Evolutionary conservation across 2,797 vertebrate genomes (phyloP), one percentile per base, ranked within the genome.

Genomic region (Platalea minor): DNA sequence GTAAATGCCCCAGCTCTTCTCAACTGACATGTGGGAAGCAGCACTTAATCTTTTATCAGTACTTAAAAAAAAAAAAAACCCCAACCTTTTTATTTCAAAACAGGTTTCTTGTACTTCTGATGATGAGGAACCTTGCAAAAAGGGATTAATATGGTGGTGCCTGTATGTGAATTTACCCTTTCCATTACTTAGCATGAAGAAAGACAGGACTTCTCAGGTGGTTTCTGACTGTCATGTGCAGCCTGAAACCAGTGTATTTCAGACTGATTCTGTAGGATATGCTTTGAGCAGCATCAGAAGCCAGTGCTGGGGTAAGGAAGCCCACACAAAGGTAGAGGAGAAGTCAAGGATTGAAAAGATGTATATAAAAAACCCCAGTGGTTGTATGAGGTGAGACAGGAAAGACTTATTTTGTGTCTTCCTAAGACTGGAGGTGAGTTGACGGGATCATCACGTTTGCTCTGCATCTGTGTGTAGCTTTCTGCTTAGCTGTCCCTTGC

Each of bases 311-410:
- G 28, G 1, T 56, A 37, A 74, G 37, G 37, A 60, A 85, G n/a
- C 31, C 39, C 48, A 23, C 15, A 29, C 35, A 35, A 25, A 85
- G 41, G 28, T 18, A 43, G 39, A 61, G 17, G 35, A 70, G 41
- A 85, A 54, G 17, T 64, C 23, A 60, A 72, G 33, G 31, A 19
- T 2, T 67, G 39, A 13, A 26, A 80, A 77, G 31, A 20, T 10
- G 1, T 0, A 2, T 7, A 1, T 33, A 14, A 21, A 64, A 67
- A 51, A 25, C 4, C 33, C 7, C 31, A 28, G 4, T 11, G 18
- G 31, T 19, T 41, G 24, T 37, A 5, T 37, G 39, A 19, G 7
- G 8, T 2, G 10, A 35, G 73, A 26, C 0, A 15, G 11, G 29
- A 50, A 61, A 67, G 69, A 11, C 4, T 46, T 18, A 8, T 4